Evolutionary conservation across 2,888 invertebrate species (phyloP).

Genomic region (Lasiommata megera): DNA sequence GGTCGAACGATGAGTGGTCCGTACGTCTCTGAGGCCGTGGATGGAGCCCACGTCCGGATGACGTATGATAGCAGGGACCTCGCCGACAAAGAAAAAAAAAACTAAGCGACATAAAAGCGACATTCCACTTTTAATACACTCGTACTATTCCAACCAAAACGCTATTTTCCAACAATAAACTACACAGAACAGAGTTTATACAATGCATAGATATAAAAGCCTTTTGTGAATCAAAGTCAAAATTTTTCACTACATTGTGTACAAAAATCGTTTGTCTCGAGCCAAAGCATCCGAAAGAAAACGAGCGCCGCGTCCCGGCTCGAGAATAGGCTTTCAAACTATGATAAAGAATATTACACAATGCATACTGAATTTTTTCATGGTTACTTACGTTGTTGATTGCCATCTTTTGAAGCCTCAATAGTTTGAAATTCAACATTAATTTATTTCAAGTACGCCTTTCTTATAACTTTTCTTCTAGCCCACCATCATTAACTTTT

Average conservation of each 20-base stretch:
- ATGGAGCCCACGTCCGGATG: too few species aligned
- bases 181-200: conserved; percentile 12
- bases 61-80: too few species aligned
- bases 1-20: too few species aligned
- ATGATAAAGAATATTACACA: conserved; percentile 7
- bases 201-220: conserved; percentile 17
- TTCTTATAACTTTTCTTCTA: too few species aligned
- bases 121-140: background rate
- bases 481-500: too few species aligned
- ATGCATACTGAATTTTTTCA: conserved; percentile 8
- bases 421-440: too few species aligned
- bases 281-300: conserved; percentile 10
- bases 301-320: background rate
- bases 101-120: background rate
- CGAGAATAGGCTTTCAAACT: conserved; percentile 15
- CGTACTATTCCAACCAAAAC: background rate
- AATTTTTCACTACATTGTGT: conserved; percentile 25
- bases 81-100: too few species aligned
- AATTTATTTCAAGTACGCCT: too few species aligned
- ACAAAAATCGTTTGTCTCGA: conserved; percentile 22
- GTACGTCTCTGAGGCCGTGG: too few species aligned
- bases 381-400: background rate
- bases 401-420: too few species aligned
- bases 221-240: conserved; percentile 25
- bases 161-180: conserved; percentile 13